Conservation (phyloP, 2,113 vertebrate species). For the Alethe diademata region DNA sequence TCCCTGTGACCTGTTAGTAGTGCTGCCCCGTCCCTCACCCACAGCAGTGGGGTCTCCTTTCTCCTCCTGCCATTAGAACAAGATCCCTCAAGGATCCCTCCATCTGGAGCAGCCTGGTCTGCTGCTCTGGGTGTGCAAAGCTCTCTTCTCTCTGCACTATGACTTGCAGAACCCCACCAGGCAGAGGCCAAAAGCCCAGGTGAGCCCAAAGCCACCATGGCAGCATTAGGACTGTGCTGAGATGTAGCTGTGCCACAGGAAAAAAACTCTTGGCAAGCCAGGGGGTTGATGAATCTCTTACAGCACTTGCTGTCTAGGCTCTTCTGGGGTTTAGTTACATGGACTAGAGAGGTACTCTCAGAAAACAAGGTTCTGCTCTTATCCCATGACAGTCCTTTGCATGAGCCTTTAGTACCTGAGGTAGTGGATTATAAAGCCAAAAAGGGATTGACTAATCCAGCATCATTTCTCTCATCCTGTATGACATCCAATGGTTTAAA, state of each 20-base stretch:
- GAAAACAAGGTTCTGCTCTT: not conserved
- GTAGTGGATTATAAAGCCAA: not conserved
- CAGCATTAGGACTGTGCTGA: accelerated
- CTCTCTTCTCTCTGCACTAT: not conserved
- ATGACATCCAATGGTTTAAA: not conserved
- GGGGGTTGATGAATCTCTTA: not conserved
- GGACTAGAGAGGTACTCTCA: not conserved
- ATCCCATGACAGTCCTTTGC: not conserved
- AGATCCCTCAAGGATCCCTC: not conserved
- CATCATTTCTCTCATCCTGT: accelerated
- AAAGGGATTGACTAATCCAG: not conserved
- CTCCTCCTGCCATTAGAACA: not conserved
- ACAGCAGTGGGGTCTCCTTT: not conserved
- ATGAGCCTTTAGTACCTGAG: not conserved
- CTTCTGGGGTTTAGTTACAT: not conserved
- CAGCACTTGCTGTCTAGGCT: not conserved
- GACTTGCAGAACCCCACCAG: accelerated
- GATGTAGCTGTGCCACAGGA: not conserved
- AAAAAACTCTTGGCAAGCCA: not conserved
- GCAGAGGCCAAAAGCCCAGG: not conserved
- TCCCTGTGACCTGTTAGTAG: not conserved
- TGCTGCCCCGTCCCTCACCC: not conserved
- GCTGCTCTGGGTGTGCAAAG: not conserved
- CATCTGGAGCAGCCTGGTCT: not conserved
- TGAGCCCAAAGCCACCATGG: not conserved